Evolutionary conservation across 2,888 invertebrate genomes (phyloP).

Genomic region (Alcis repandata): DNA sequence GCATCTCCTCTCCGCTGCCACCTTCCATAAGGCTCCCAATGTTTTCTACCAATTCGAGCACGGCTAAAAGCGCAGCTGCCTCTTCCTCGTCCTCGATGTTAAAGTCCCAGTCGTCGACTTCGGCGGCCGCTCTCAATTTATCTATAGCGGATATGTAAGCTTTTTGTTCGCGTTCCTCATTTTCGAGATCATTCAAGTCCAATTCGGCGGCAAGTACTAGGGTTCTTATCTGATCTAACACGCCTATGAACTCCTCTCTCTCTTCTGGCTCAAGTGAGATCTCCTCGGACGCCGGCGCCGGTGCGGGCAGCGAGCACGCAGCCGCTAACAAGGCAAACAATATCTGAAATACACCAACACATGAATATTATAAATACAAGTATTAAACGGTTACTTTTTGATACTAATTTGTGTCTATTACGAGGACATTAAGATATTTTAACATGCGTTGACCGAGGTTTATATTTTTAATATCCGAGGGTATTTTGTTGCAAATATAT

Average conservation of each 20-base stretch:
- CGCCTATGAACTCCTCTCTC: not conserved
- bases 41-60: not conserved
- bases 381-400: too few relatives aligned
- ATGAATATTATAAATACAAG: not conserved
- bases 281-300: not conserved
- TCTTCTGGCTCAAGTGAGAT: not conserved
- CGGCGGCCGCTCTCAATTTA: not conserved
- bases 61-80: too few relatives aligned
- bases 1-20: not conserved
- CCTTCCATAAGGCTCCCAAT: not conserved
- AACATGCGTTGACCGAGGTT: too few relatives aligned
- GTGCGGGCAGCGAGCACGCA: not conserved
- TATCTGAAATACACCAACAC: conserved; percentile 3
- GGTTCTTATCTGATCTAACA: not conserved
- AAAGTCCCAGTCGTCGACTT: not conserved
- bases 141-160: not conserved
- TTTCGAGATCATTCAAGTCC: not conserved
- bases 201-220: not conserved
- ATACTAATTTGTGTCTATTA: too few relatives aligned
- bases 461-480: too few relatives aligned
- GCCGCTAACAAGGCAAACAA: not conserved
- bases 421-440: too few relatives aligned
- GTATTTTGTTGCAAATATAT: not conserved
- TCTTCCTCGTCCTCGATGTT: not conserved
- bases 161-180: not conserved